These are phyloP conservation scores for Strix uralensis DNA, from an alignment of 2,113 vertebrate genomes.

Conservation along the genomic window DNA sequence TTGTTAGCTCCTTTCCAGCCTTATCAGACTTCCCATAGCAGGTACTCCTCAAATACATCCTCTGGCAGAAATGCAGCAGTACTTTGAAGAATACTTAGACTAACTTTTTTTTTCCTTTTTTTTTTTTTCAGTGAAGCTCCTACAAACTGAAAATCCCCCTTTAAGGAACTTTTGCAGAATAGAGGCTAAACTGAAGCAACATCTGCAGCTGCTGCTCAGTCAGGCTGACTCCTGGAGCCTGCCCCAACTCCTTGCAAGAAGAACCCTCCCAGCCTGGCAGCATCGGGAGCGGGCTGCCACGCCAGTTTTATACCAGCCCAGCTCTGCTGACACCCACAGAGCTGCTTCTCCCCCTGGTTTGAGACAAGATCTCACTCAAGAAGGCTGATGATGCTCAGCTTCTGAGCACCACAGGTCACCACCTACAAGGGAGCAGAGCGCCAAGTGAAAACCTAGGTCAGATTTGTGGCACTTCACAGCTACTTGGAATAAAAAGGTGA, in stretches of 20 bases:
- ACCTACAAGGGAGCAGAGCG: neutral
- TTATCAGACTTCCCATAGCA: neutral
- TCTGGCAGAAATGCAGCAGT: neutral
- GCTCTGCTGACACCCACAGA: neutral
- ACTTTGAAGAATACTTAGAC: rapidly evolving
- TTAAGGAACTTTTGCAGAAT: neutral
- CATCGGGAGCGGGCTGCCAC: neutral
- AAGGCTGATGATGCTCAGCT: neutral
- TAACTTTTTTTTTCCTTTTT: too few relatives aligned
- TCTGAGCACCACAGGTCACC: neutral
- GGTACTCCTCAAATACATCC: neutral
- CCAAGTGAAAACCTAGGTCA: neutral
- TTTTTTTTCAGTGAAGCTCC: neutral
- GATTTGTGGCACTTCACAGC: neutral
- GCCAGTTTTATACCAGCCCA: neutral
- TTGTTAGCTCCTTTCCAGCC: neutral
- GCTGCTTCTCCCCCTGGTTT: neutral
- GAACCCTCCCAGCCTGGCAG: neutral
- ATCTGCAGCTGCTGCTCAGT: neutral
- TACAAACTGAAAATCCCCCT: neutral
- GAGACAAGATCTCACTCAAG: neutral
- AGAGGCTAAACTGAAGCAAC: neutral
- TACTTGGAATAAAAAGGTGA: neutral
- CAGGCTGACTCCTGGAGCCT: neutral
- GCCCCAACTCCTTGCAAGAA: neutral